Evolutionary conservation across 1,140 invertebrate genomes (phyloP), one percentile per base, ranked within the genome.

Genomic region (Ylistrum balloti): DNA sequence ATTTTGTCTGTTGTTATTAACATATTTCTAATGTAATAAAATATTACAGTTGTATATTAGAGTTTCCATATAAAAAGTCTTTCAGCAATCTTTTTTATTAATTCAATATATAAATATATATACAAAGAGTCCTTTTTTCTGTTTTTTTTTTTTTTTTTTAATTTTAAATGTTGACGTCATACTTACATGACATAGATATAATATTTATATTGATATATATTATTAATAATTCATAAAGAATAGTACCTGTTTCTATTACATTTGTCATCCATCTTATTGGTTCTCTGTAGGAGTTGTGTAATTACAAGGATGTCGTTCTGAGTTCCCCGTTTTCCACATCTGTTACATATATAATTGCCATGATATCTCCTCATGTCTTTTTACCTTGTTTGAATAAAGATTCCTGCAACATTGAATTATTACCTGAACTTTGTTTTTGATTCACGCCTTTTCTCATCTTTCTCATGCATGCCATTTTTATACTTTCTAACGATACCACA

Each of bases 311-410:
- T 74, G 22, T n/a, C 2, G n/a, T 74, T 45, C 41, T 38, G 35
- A 38, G 35, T 38, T 45, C 41, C 41, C 41, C 41, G 41, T 45
- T 45, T 45, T 28, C 56, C 56, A 74, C 56, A 74, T 74, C 56
- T 28, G n/a, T 74, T 74, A 74, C 56, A 74, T 74, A 17, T 9
- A 74, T 74, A 74, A 74, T 28, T 74, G n/a, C 56, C 56, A 74
- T 74, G 56, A 74, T 74, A 74, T 74, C 56, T 74, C 56, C 5
- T 74, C 56, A 74, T 74, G 56, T 74, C 56, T 74, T 74, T 74
- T 74, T 74, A 74, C 56, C 56, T 74, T 74, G 56, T 74, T 74
- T 74, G 56, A 74, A 74, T 74, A 74, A 74, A 74, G 56, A 74
- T 74, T 74, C 56, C 56, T 74, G 56, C 56, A 74, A 74, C 56